Conservation (phyloP, 2,797 vertebrate species). For the Esox lucius region DNA sequence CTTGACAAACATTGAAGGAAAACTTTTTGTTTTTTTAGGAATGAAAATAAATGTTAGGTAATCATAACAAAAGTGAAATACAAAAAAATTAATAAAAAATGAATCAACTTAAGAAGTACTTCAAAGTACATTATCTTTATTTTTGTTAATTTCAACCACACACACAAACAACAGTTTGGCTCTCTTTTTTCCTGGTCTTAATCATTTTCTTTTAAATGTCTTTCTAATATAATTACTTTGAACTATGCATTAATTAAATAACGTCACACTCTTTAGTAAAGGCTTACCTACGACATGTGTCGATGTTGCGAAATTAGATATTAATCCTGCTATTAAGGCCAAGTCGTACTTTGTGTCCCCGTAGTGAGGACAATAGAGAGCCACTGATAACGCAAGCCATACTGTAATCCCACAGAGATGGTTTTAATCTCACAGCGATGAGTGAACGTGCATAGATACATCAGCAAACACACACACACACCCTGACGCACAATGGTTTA, state of each 20-base stretch:
- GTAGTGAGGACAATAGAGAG: slow-evolving; percentile 48
- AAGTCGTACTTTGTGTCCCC: slow-evolving; percentile 45
- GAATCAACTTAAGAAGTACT: too few relatives aligned
- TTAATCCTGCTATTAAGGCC: slow-evolving; percentile 71
- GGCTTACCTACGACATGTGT: slow-evolving; percentile 60
- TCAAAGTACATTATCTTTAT: too few relatives aligned
- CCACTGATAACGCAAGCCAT: slow-evolving; percentile 35
- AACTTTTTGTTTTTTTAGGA: too few relatives aligned
- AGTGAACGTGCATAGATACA: not conserved
- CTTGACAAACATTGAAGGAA: too few relatives aligned
- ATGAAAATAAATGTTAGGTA: too few relatives aligned
- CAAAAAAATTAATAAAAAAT: too few relatives aligned
- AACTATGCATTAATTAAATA: slow-evolving; percentile 70
- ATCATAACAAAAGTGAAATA: too few relatives aligned
- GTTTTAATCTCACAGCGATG: slow-evolving; percentile 21
- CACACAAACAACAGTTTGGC: too few relatives aligned
- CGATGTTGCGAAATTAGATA: slow-evolving; percentile 59
- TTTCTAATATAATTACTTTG: slow-evolving; percentile 47
- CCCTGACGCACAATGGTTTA: slow-evolving; percentile 13
- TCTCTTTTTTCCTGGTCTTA: too few relatives aligned
- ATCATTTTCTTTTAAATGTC: too few relatives aligned
- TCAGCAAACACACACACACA: slow-evolving; percentile 4
- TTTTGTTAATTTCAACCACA: too few relatives aligned
- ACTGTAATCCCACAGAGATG: slow-evolving; percentile 25
- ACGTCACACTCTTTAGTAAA: slow-evolving; percentile 58